These are phyloP conservation scores for Uromys caudimaculatus DNA, from an alignment of 2,797 vertebrate genomes.

Conservation along the genomic window DNA sequence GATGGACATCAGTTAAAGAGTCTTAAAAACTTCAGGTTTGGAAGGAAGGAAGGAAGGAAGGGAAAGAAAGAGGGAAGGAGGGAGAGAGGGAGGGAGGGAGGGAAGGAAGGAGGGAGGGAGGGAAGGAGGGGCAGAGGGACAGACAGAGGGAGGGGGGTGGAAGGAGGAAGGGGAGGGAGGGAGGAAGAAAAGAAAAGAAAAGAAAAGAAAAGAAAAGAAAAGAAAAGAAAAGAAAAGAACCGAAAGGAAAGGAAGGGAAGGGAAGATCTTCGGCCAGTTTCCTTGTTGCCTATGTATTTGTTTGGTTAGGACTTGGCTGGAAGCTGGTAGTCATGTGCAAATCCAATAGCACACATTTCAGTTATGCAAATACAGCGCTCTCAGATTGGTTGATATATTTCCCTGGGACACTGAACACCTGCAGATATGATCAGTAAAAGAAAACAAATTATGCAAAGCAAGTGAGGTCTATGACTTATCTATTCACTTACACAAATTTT, in stretches of 20 bases:
- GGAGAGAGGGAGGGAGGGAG: no score
- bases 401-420: conserved; percentile 67
- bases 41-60: no score
- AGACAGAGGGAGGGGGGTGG: no score
- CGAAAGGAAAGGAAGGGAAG: background rate
- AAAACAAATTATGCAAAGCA: conserved; percentile 66
- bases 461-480: conserved; percentile 59
- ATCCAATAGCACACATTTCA: conserved; percentile 66
- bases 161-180: background rate
- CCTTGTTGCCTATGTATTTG: conserved; percentile 15
- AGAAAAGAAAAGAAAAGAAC: background rate
- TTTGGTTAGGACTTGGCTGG: conserved; percentile 25
- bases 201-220: rapidly evolving
- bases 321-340: conserved; percentile 48
- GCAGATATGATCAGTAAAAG: conserved; percentile 69
- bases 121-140: background rate
- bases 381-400: conserved; percentile 41
- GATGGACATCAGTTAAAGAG: background rate
- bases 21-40: background rate
- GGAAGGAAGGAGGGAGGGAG: no score
- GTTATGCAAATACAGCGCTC: conserved; percentile 72
- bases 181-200: rapidly evolving
- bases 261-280: background rate
- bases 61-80: no score
- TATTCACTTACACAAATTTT: conserved; percentile 71